Percentiles rank a stretch among this genome's conserved stretches.
phyloP scores from a whole-genome alignment of 2,888 invertebrate genomes.

The Drosophila macrothrix region DNA sequence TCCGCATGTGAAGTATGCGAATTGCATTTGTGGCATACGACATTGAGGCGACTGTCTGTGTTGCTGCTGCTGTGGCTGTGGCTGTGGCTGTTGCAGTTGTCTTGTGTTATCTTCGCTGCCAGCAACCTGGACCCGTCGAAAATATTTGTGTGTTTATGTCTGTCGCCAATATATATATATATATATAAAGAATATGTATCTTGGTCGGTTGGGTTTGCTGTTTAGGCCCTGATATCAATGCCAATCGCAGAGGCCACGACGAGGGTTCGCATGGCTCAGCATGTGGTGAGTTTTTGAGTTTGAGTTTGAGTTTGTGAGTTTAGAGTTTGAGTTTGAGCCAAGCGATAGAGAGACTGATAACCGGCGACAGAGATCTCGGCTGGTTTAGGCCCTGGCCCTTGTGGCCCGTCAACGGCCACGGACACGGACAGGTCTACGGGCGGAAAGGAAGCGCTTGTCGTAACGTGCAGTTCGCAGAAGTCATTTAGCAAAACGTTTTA shows the following conservation, averaged over 20 bases:
- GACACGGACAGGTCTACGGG: slow-evolving; percentile 31
- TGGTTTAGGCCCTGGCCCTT: slow-evolving; percentile 9
- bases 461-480: slow-evolving; percentile 75
- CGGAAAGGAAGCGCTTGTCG: slow-evolving; percentile 33
- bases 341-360: slow-evolving; percentile 78
- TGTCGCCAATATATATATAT: slow-evolving; percentile 67
- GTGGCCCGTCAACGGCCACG: slow-evolving; percentile 4
- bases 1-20: slow-evolving; percentile 57
- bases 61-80: neutral
- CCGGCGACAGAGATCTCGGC: slow-evolving; percentile 63
- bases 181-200: slow-evolving; percentile 37
- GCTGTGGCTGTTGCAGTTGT: slow-evolving; percentile 17
- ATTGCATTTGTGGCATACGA: slow-evolving; percentile 49
- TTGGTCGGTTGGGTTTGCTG: slow-evolving; percentile 21
- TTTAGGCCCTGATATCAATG: slow-evolving; percentile 57
- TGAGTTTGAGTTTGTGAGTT: slow-evolving; percentile 9
- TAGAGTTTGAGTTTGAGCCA: slow-evolving; percentile 32
- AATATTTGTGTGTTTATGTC: slow-evolving; percentile 59
- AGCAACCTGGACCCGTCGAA: slow-evolving; percentile 47
- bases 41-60: slow-evolving; percentile 34
- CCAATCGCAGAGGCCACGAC: slow-evolving; percentile 57
- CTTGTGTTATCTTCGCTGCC: slow-evolving; percentile 40
- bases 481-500: slow-evolving; percentile 81
- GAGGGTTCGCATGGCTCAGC: slow-evolving; percentile 64
- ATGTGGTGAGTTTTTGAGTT: slow-evolving; percentile 64